phyloP scores from a whole-genome alignment of 2,888 invertebrate species.

The Sarcophaga carnaria region DNA sequence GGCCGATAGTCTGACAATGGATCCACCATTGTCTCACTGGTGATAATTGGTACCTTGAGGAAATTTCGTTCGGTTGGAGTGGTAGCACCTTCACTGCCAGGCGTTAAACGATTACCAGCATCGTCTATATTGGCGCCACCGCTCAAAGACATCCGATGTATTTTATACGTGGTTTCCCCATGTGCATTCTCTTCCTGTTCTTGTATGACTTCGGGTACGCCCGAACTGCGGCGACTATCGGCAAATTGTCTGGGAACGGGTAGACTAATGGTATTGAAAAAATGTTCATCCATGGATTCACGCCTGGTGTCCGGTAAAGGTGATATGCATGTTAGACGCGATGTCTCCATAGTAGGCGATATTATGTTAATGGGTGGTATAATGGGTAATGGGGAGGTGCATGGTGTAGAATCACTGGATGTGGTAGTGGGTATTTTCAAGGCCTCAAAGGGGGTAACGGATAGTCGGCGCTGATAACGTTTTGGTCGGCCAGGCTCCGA shows the following conservation, averaged over 20 bases:
- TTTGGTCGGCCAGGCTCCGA: conserved; percentile 85
- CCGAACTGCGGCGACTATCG: conserved; percentile 88
- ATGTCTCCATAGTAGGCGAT: conserved; percentile 81
- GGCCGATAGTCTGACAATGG: conserved; percentile 80
- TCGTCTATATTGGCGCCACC: conserved; percentile 79
- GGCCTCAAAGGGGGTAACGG: conserved; percentile 80
- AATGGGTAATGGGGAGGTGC: conserved; percentile 78
- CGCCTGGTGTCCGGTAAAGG: conserved; percentile 85
- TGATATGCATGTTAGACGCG: conserved; percentile 85
- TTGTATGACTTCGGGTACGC: conserved; percentile 80
- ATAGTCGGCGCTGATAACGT: conserved; percentile 83
- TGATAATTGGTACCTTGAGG: conserved; percentile 78
- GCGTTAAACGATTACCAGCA: conserved; percentile 75
- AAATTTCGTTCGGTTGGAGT: conserved; percentile 77
- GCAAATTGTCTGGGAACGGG: conserved; percentile 93
- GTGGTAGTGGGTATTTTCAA: conserved; percentile 77
- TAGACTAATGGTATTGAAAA: conserved; percentile 82
- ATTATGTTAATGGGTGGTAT: conserved; percentile 81
- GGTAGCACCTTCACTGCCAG: conserved; percentile 71
- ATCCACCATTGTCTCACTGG: conserved; percentile 78
- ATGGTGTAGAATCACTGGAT: conserved; percentile 79
- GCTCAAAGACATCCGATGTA: conserved; percentile 77
- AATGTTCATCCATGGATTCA: conserved; percentile 85
- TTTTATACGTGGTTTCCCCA: conserved; percentile 74
- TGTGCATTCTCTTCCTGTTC: conserved; percentile 77